Percentiles rank a stretch among this genome's conserved stretches.
These are phyloP conservation scores for Pantherophis vulpinus DNA, from an alignment of 2,797 vertebrate genomes.

Conservation along the genomic window DNA sequence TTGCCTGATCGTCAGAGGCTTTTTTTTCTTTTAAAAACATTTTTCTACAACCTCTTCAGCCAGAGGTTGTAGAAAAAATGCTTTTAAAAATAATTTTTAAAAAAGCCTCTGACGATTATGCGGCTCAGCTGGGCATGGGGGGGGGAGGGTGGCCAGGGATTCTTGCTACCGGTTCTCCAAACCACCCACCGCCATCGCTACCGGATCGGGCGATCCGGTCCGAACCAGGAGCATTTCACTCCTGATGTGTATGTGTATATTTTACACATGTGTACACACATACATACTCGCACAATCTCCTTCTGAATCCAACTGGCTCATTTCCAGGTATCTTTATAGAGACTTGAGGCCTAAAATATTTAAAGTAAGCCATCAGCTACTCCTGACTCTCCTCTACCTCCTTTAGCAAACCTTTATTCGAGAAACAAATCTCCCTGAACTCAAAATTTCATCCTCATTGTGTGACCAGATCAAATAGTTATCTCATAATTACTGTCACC, in stretches of 20 bases:
- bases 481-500: background rate
- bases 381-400: no score
- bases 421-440: background rate
- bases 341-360: background rate
- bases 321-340: background rate
- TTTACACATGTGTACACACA: background rate
- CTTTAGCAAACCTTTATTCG: background rate
- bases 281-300: background rate
- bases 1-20: no score
- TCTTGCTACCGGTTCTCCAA: no score
- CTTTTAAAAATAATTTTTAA: no score
- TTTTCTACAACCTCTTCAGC: no score
- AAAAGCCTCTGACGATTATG: no score
- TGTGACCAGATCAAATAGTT: background rate
- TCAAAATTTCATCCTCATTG: background rate
- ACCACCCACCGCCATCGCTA: no score
- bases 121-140: no score
- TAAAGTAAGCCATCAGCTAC: background rate
- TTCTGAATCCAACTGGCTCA: background rate
- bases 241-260: background rate
- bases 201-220: accelerated
- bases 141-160: no score
- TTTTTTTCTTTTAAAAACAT: no score
- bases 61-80: no score
- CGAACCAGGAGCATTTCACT: no score